These are phyloP conservation scores for Catalaphyllia jardinei DNA, from an alignment of 64 coral and sea anemone genomes.

Conservation along the genomic window DNA sequence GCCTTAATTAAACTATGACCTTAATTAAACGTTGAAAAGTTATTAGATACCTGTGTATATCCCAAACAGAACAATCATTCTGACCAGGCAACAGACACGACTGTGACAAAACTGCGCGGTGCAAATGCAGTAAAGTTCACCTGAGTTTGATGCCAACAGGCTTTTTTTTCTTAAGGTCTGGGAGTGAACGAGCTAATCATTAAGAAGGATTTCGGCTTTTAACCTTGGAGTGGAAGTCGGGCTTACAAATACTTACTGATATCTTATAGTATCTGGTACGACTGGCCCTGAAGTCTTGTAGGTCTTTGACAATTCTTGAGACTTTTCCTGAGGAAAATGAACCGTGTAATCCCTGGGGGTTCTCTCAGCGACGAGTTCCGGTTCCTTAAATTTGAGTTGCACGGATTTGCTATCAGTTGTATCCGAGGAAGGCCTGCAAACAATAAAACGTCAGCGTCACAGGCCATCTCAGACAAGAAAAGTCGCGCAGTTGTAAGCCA, in stretches of 20 bases:
- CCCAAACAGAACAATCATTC: too few relatives aligned
- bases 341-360: slow-evolving; percentile 89
- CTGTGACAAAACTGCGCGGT: too few relatives aligned
- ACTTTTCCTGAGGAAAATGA: slow-evolving; percentile 88
- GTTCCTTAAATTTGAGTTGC: slow-evolving; percentile 79
- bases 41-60: neutral
- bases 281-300: slow-evolving; percentile 92
- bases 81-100: too few relatives aligned
- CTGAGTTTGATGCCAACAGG: too few relatives aligned
- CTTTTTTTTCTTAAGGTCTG: too few relatives aligned
- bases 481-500: too few relatives aligned
- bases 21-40: neutral
- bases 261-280: slow-evolving; percentile 87
- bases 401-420: slow-evolving; percentile 42
- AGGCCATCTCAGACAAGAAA: too few relatives aligned
- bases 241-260: slow-evolving; percentile 70
- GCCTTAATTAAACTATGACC: neutral
- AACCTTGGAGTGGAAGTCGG: too few relatives aligned
- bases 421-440: slow-evolving; percentile 23
- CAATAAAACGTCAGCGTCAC: too few relatives aligned
- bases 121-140: too few relatives aligned
- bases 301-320: slow-evolving; percentile 45
- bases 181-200: neutral
- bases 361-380: slow-evolving; percentile 74
- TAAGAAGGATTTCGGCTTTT: neutral